Base-by-base conservation (phyloP, 2,888 invertebrate genomes). In the Penaeus monodon region DNA sequence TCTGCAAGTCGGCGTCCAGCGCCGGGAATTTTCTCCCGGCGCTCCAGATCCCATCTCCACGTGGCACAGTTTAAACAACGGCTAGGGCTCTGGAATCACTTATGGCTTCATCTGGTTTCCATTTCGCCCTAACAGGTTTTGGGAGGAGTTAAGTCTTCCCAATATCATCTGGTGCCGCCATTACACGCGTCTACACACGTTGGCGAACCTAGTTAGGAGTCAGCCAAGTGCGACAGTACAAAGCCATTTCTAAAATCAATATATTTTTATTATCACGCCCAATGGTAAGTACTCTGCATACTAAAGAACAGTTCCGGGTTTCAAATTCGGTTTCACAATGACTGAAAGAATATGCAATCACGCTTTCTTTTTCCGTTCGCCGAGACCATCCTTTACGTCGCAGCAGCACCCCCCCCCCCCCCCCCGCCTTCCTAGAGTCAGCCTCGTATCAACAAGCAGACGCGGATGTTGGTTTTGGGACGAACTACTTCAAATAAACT, bases 61-160 rank as follows among this genome's bases (percentile, higher is more conserved):
- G 64, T 49, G 81, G 86, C 77, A 68, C 57, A 76, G 76, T 63
- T 81, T 73, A 79, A 81, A 81, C 81, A 86, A 81, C 76, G 74
- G 49, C 66, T 77, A 20, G 73, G 77, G 74, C 29, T 68, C 86
- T 66, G 66, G 74, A 86, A 81, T 81, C 81, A 70, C 76, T 86
- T 81, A 81, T 81, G 81, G 86, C 70, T 81, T 86, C 81, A 86
- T 86, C 81, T 77, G 77, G 86, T 86, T 86, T 81, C 81, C 86
- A 86, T 86, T 85, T 77, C 80, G 76, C 77, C 68, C 77, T 77
- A 65, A 63, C 44, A 78, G 81, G 63, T 86, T 86, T 81, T 76
- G 81, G 63, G 77, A 76, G 63, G 86, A 81, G 86, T 86, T 81
- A 65, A 77, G 64, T 68, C 81, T 66, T 74, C 57, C 20, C 68